Evolutionary conservation across 2,888 invertebrate genomes (phyloP).

Genomic region (Tiliacea citrago): DNA sequence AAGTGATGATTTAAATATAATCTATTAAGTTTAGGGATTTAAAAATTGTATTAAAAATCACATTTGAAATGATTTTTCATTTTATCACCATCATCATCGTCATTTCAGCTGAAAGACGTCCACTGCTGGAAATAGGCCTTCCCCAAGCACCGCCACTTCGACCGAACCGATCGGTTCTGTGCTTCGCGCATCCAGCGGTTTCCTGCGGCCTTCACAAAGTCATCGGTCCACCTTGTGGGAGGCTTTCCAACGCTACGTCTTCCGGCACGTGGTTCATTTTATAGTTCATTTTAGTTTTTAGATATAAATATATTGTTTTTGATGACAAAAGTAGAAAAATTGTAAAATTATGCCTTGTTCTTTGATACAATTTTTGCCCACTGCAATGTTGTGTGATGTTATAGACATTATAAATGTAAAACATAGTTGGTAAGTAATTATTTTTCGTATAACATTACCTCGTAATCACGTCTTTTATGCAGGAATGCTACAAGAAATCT

Average conservation of each 20-base stretch:
- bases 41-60: not conserved
- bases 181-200: not conserved
- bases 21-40: no score
- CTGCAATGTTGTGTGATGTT: not conserved
- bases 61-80: not conserved
- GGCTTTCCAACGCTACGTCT: not conserved
- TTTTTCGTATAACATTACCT: not conserved
- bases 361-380: not conserved
- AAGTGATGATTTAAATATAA: not conserved
- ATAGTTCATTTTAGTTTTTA: no score
- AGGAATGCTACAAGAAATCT: conserved; percentile 11
- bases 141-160: not conserved
- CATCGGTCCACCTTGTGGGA: not conserved
- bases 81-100: not conserved
- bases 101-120: not conserved
- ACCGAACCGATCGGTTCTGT: not conserved
- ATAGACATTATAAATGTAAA: not conserved
- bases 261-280: not conserved
- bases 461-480: not conserved
- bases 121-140: not conserved
- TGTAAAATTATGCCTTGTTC: not conserved
- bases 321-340: not conserved
- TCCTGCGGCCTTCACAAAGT: not conserved
- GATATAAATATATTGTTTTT: no score
- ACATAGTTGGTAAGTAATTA: not conserved